phyloP scores from a whole-genome alignment of 2,888 invertebrate genomes.

The Yponomeuta sedellus region DNA sequence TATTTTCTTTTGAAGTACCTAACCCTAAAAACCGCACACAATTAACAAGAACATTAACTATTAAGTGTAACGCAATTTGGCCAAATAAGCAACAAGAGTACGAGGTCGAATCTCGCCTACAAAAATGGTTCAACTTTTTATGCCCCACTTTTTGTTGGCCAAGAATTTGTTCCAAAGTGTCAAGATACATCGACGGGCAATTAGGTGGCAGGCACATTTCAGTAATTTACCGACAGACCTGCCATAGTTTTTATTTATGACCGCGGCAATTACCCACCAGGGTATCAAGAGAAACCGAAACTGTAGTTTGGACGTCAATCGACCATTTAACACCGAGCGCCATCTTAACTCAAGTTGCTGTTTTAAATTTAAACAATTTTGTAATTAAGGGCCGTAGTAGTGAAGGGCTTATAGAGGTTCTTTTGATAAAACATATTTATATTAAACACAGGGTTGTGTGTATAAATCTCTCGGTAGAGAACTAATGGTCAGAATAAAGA shows the following conservation, averaged over 20 bases:
- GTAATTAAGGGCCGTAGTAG: too few relatives aligned
- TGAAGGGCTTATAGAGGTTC: too few relatives aligned
- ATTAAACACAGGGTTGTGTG: too few relatives aligned
- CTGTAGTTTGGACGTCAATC: constrained; percentile 15
- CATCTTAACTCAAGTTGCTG: background rate
- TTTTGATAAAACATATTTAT: too few relatives aligned
- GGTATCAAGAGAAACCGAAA: constrained; percentile 18
- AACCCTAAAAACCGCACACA: too few relatives aligned
- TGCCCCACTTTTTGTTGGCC: background rate
- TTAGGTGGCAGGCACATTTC: constrained; percentile 55
- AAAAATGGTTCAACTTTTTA: background rate
- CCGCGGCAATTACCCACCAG: constrained; percentile 29
- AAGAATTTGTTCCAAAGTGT: constrained; percentile 44
- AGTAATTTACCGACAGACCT: constrained; percentile 30
- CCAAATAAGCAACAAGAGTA: background rate
- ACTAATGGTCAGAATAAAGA: too few relatives aligned
- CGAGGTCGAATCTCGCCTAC: background rate
- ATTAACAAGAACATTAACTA: too few relatives aligned
- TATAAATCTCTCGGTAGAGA: too few relatives aligned
- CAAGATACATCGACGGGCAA: constrained; percentile 52
- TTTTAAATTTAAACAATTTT: background rate
- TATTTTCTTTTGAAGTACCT: too few relatives aligned
- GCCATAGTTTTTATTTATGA: constrained; percentile 49
- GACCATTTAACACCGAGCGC: constrained; percentile 12
- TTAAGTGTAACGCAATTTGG: too few relatives aligned